A percentile compares a stretch with the other conserved stretches of the same genome.
Conservation (phyloP, 2,888 invertebrate genomes). For the Stratiomys singularior region DNA sequence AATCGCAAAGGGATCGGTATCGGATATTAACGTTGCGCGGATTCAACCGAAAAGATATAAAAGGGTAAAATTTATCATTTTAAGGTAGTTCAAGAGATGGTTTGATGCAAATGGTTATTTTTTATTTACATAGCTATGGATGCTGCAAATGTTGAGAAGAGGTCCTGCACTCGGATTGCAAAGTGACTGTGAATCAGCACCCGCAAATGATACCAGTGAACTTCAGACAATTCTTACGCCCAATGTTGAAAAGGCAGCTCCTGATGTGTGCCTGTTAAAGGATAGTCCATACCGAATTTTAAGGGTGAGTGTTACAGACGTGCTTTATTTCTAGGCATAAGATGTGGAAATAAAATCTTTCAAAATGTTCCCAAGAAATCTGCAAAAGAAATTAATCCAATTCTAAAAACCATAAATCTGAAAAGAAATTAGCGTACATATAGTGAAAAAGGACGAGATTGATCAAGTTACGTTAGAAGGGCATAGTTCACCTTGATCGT, state of each 20-base stretch:
- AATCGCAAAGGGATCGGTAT: background rate
- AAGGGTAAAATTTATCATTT: slow-evolving; percentile 9
- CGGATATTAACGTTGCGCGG: background rate
- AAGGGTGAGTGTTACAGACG: slow-evolving; percentile 58
- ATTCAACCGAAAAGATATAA: slow-evolving; percentile 27
- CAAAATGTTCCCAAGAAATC: too few relatives aligned
- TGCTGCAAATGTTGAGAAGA: slow-evolving; percentile 43
- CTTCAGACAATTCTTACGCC: slow-evolving; percentile 70
- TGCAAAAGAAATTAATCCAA: too few relatives aligned
- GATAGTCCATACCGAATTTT: slow-evolving; percentile 69
- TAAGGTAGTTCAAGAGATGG: background rate
- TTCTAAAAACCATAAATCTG: too few relatives aligned
- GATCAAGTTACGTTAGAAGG: too few relatives aligned
- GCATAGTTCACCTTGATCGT: too few relatives aligned
- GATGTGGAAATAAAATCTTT: too few relatives aligned
- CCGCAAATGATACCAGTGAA: slow-evolving; percentile 60
- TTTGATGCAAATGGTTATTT: background rate
- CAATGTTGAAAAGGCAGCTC: slow-evolving; percentile 59
- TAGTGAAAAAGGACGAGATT: too few relatives aligned
- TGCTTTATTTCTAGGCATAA: too few relatives aligned
- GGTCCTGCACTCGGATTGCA: slow-evolving; percentile 24
- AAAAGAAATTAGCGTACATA: too few relatives aligned
- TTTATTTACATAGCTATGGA: slow-evolving; percentile 47
- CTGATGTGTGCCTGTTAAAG: slow-evolving; percentile 77
- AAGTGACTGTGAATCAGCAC: slow-evolving; percentile 21